Base-by-base conservation (phyloP, 2,888 invertebrate genomes). In the Agrotis exclamationis region DNA sequence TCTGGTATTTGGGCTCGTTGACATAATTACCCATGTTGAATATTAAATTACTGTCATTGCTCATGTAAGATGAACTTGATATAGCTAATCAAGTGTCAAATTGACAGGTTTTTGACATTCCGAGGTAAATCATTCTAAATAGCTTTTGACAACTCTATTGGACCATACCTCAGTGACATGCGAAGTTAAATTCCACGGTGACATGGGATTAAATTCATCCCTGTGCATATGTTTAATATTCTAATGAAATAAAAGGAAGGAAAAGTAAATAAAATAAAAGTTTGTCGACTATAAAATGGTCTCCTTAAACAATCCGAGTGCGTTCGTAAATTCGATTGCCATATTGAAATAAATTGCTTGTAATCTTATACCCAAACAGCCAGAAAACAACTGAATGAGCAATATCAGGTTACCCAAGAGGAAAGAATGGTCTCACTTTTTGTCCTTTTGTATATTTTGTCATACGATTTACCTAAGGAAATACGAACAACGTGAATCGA, bases 341-440 rank as follows among this genome's bases (percentile, higher is more conserved):
- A 93, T 94, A 94, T 93, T 94, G 92, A 93, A 95, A 95, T 95
- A 95, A 94, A 95, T 95, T 93, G 94, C 94, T 93, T 95, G 96
- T 96, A 96, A 96, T 96, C 94, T 93, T 95, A 96, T 95, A 95
- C 93, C 94, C 94, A 96, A 96, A 96, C 96, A 95, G 89, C 89
- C 93, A 93, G 94, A 94, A 95, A 95, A 94, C 91, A 93, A 92
- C 91, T 93, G 94, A 96, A 95, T 94, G 92, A 94, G 95, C 93
- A 92, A 92, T 95, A 95, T 96, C 95, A 87, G 87, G 93, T 96
- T 95, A 93, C 96, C 85, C 85, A 87, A 89, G 88, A 89, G 86
- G 87, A 90, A 92, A 93, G 89, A 94, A 94, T 92, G 93, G 92
- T 86, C 87, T 87, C 85, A 89, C 79, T 90, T 88, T 91, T 93